Conservation (phyloP, 2,113 vertebrate genomes). For the Hiodon alosoides region DNA sequence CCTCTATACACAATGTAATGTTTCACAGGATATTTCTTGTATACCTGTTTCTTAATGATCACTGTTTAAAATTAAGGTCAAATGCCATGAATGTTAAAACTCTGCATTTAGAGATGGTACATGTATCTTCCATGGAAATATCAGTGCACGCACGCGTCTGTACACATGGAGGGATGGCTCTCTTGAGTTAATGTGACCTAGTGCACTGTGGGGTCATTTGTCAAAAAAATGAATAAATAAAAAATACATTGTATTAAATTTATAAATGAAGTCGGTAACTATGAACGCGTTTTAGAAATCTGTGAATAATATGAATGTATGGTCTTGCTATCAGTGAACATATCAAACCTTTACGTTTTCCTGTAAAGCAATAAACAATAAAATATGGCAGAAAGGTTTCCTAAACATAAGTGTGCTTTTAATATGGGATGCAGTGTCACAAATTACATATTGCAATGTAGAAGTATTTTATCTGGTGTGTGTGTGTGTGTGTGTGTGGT, state of each 20-base stretch:
- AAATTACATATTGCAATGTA: conserved; percentile 46
- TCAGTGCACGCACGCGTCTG: conserved; percentile 33
- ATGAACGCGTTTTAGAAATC: conserved; percentile 73
- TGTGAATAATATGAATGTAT: conserved; percentile 77
- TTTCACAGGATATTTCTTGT: conserved; percentile 29
- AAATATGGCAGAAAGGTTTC: conserved; percentile 56
- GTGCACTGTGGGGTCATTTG: conserved; percentile 82
- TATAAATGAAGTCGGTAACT: conserved; percentile 65
- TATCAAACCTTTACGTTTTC: conserved; percentile 72
- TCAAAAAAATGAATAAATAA: conserved; percentile 61
- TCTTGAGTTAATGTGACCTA: conserved; percentile 85
- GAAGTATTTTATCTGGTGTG: too few relatives aligned
- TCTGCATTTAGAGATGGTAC: conserved; percentile 20
- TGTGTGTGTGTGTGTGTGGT: too few relatives aligned
- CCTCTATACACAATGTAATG: not conserved
- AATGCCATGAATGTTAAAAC: too few relatives aligned
- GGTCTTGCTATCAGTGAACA: conserved; percentile 73
- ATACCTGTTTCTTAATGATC: conserved; percentile 33
- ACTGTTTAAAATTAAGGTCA: conserved; percentile 19
- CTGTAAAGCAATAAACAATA: conserved; percentile 74
- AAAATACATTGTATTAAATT: conserved; percentile 33
- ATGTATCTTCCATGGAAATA: conserved; percentile 35
- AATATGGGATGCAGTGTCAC: conserved; percentile 38
- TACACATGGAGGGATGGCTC: conserved; percentile 38
- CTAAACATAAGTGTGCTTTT: conserved; percentile 50